Base-by-base conservation (phyloP, 2,888 invertebrate species). In the Drosophila robusta region DNA sequence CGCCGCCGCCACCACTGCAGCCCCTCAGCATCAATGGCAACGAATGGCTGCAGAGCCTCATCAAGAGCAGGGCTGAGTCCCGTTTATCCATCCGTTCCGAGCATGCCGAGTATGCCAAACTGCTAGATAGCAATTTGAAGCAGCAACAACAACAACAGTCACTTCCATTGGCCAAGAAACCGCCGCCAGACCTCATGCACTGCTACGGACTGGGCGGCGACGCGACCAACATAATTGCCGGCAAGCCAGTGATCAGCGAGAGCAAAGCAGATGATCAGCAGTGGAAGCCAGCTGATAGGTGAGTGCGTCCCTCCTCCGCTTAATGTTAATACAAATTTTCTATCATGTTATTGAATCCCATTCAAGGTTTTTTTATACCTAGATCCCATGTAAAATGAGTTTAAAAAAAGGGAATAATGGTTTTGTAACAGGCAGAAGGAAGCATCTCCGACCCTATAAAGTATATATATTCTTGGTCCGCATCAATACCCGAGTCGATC, bases 31-130 rank as follows among this genome's bases (percentile, higher is more conserved):
- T 41, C 2, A 49, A 57, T 42, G 39, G 24, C 8, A 49, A 38
- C 5, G 54, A 68, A n/a, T 75, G 68, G 64, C 39, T 57, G 16
- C 63, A 32, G 1, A 29, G 41, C 1, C 36, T 67, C 2, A 16
- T 50, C 1, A 60, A 67, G 12, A 58, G 22, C 14, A 72, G 52
- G 16, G 4, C 16, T 6, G 54, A 57, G 2, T 9, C 11, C 8
- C 7, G 12, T 3, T 16, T 5, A n/a, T 5, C 29, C 11, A 18
- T n/a, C 3, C 44, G n/a, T 4, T 29, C 16, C 4, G 70, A 70
- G 18, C 67, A 54, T 0, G 12, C 12, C 0, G 44, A 80, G 5
- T 81, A 77, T 45, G 67, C 64, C 39, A 69, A 58, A 32, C 39
- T 87, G 5, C 29, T 81, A 5, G 55, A 29, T 0, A 45, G 26